Evolutionary conservation across 2,797 vertebrate genomes (phyloP).

Genomic region (Chelidonichthys spinosus): DNA sequence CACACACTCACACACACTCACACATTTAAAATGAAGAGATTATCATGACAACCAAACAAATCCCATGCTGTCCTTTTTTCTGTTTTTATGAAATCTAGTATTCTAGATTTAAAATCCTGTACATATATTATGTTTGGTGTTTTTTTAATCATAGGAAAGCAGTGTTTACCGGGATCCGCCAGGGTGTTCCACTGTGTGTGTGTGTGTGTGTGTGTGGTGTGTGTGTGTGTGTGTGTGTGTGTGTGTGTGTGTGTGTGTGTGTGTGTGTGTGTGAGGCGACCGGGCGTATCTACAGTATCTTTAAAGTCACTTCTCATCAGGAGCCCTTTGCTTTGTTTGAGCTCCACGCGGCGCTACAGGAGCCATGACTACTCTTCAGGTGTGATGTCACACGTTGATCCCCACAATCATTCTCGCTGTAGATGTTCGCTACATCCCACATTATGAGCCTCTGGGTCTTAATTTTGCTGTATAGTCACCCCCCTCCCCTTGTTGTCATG

Average conservation of each 20-base stretch:
- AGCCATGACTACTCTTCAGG: conserved; percentile 79
- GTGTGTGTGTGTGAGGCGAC: conserved; percentile 60
- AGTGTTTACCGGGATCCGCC: conserved; percentile 75
- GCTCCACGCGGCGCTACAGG: conserved; percentile 88
- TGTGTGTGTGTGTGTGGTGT: conserved; percentile 45
- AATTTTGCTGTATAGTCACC: conserved; percentile 72
- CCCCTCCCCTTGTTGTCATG: conserved; percentile 64
- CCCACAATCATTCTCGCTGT: conserved; percentile 66
- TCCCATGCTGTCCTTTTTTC: conserved; percentile 73
- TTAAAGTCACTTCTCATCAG: conserved; percentile 82
- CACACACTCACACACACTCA: conserved; percentile 39
- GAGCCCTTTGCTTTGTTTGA: conserved; percentile 92
- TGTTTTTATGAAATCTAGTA: conserved; percentile 53
- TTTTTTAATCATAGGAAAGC: conserved; percentile 61
- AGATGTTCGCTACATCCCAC: conserved; percentile 62
- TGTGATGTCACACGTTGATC: conserved; percentile 71
- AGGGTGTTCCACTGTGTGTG: conserved; percentile 77
- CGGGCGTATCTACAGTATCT: conserved; percentile 71
- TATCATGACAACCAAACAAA: conserved; percentile 74
- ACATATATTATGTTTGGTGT: conserved; percentile 58
- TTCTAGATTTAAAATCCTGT: conserved; percentile 63
- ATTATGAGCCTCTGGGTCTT: conserved; percentile 70
- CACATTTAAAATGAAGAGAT: conserved; percentile 69
- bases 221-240: conserved; percentile 16
- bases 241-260: conserved; percentile 51